Base-by-base conservation (phyloP, 2,113 vertebrate species). In the Notechis scutatus region DNA sequence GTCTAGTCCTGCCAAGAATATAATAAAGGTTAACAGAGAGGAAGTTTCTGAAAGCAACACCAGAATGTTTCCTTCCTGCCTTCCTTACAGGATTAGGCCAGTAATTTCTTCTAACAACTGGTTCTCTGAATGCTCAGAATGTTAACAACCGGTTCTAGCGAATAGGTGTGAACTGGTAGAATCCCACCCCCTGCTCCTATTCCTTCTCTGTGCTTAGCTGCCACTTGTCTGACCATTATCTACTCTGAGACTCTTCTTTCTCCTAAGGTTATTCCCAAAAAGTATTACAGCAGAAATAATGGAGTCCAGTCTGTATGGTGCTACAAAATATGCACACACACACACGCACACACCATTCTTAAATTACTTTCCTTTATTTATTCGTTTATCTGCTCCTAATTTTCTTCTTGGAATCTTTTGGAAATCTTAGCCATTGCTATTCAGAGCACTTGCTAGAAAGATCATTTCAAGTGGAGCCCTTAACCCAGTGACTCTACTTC, bases 391-490 rank as follows among this genome's bases (percentile, higher is more conserved):
- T 47, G 34, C 64, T 90, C 50, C 56, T 90, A 74, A 92, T 57
- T 86, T 85, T 92, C n/a, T 89, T 92, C 56, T 64, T 89, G 52
- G 69, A 61, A 50, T 86, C 61, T 81, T 91, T 88, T 86, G 85
- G 81, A 93, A 94, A 86, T 92, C 50, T 61, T 85, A 87, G 39
- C 10, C 52, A 93, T 57, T 6, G n/a, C 86, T 3, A 55, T 34
- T n/a, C 87, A 45, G 47, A 57, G 24, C 81, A 90, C 26, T 91
- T 90, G 52, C 45, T 61, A 20, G 93, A 95, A 56, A 90, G 21
- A 91, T 91, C 64, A 92, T 21, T 85, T 93, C 54, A 93, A 94
- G 26, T 88, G 69, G 90, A 94, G 21, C 74, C 85, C 45, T 91
- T 45, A 91, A 90, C 90, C 92, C 85, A 92, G 42, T 87, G 29